Evolutionary conservation across 2,113 vertebrate species (phyloP), one percentile per base, ranked within the genome.

Genomic region (Tupaia chinensis): DNA sequence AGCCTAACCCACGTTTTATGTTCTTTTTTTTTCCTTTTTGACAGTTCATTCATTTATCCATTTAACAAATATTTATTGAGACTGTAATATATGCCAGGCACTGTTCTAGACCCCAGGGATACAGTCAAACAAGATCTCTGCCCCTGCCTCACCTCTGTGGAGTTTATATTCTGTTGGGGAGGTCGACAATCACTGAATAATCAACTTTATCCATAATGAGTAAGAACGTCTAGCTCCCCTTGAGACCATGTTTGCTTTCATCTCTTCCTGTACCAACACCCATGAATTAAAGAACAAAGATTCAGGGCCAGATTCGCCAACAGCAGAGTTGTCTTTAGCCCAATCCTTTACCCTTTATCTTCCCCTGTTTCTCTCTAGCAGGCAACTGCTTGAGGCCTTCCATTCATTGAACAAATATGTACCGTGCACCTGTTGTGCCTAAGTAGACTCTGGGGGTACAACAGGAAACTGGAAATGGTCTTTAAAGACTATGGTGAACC

Each of bases 1-100:
- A 93, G 54, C 90, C 87, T 96, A 89, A 93, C 80, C 22, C 76
- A 72, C 81, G 93, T 96, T 96, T 97, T 95, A 89, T 14, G 91
- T 91, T 87, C 89, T 94, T 44, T 44, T 44, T 44, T 44, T 44
- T 95, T 94, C 44, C 20, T 94, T 54, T 73, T 89, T 95, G 96
- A 93, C 82, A 95, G 54, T 61, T 81, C 56, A 91, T 70, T 88
- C 92, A 69, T 89, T 95, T 93, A 87, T 74, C 87, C 23, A 80
- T 34, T 89, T 29, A 7, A 54, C 22, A 74, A 12, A 23, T 89
- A 93, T 96, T 96, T 93, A 76, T 53, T 25, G 66, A 82, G 32
- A 16, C 82, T 72, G 23, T 79, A 44, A 78, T 34, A 16, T 54
- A 78, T 80, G 78, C 69, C n/a, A 12, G 78, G 29, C 23, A 27